A percentile compares a stretch with the other conserved stretches of the same genome.
phyloP scores from a whole-genome alignment of 2,113 vertebrate genomes.

The Myocastor coypus region DNA sequence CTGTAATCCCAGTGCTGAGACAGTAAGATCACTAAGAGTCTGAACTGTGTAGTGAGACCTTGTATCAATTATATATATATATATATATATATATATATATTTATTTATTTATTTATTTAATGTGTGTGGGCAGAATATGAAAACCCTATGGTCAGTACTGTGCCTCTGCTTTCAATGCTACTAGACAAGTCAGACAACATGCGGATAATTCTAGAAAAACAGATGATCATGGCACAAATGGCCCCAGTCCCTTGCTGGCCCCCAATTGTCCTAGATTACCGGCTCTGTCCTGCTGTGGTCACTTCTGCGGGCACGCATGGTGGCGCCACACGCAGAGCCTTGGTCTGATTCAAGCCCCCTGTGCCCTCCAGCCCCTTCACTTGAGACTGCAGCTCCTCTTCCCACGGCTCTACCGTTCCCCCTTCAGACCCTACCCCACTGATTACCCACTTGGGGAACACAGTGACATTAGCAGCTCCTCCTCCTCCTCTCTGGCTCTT shows the following conservation, averaged over 20 bases:
- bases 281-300: not conserved
- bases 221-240: not conserved
- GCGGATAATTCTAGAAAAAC: conserved; percentile 24
- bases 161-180: not conserved
- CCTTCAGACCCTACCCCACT: not conserved
- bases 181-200: not conserved
- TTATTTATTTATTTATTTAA: too few species aligned
- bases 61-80: too few species aligned
- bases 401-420: not conserved
- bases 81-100: too few species aligned
- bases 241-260: not conserved
- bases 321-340: not conserved
- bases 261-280: not conserved
- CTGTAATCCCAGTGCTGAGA: too few species aligned
- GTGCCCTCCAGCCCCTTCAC: not conserved
- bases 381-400: not conserved
- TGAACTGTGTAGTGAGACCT: too few species aligned
- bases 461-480: not conserved
- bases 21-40: too few species aligned
- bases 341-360: not conserved
- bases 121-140: not conserved
- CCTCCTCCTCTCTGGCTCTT: not conserved
- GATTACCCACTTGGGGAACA: not conserved
- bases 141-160: not conserved
- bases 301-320: not conserved